Evolutionary conservation across 2,888 invertebrate genomes (phyloP), one percentile per base, ranked within the genome.

Genomic region (Dynastes maya): DNA sequence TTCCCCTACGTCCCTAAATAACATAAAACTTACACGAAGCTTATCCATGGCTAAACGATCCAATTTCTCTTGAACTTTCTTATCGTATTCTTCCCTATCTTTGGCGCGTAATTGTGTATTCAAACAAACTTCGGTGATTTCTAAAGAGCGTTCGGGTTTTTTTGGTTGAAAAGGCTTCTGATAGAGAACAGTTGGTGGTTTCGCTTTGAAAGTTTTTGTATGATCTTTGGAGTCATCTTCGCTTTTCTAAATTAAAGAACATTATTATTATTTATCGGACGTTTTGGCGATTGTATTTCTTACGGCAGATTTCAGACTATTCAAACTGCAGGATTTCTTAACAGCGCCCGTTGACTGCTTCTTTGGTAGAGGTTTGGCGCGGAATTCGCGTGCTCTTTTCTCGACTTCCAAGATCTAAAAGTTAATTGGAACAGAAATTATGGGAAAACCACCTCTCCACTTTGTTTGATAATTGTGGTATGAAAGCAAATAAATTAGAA

Each of bases 141-240:
- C 90, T 5, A 90, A 80, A 1, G 91, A 90, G 49, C 88, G 87
- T 27, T 89, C 87, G 22, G 89, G 87, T 76, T 90, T 90, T 37
- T 91, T 88, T 2, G 94, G 94, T 76, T 92, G 90, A 84, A 94
- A 94, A 0, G 94, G 94, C 83, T 92, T 90, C 83, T 91, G 92
- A 70, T 91, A 89, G 0, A 94, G 87, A 2, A 94, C 93, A n/a
- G 85, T 86, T 0, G 93, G 89, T 29, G 92, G 92, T 71, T 90
- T 89, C 1, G 95, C 94, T 86, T 92, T 93, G 88, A 94, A 94
- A 71, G 80, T 78, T 22, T 85, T 82, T 37, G 83, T 81, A 51
- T 29, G 84, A 84, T 76, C 84, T 81, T 78, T 84, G 79, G 77
- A 84, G 79, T 82, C 88, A 80, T 84, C 67, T 16, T 74, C 89